phyloP scores from a whole-genome alignment of 1,140 invertebrate genomes.

The Drosophila sechellia region DNA sequence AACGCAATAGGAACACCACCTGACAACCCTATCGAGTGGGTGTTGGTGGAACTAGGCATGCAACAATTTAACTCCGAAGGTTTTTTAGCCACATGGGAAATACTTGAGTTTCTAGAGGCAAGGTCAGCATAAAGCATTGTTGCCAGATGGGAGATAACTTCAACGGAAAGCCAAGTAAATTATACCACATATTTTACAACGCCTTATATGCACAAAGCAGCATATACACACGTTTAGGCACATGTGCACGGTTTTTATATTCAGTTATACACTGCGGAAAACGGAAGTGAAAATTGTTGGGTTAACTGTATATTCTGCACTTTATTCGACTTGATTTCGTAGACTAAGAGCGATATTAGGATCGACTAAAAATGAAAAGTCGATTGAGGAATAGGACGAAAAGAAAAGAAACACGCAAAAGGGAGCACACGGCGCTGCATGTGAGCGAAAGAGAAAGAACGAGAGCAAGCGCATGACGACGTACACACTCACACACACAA shows the following conservation, averaged over 20 bases:
- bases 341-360: constrained; percentile 3
- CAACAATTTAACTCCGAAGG: constrained; percentile 44
- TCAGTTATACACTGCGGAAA: constrained; percentile 43
- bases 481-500: constrained; percentile 36
- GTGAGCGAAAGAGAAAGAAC: constrained; percentile 68
- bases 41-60: constrained; percentile 16
- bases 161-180: neutral
- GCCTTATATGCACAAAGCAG: constrained; percentile 32
- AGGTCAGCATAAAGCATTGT: constrained; percentile 33
- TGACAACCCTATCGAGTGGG: constrained; percentile 37
- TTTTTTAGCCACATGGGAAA: constrained; percentile 11
- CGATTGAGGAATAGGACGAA: constrained; percentile 16
- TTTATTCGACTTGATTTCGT: constrained; percentile 1
- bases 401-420: constrained; percentile 16
- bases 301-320: neutral
- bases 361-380: constrained; percentile 13
- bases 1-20: constrained; percentile 38
- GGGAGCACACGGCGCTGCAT: constrained; percentile 39
- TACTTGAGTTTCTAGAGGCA: constrained; percentile 13
- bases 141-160: constrained; percentile 9
- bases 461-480: constrained; percentile 77
- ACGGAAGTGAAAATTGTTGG: constrained; percentile 3
- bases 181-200: constrained; percentile 30
- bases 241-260: constrained; percentile 34
- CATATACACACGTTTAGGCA: constrained; percentile 15